Evolutionary conservation across 2,113 vertebrate genomes (phyloP), one percentile per base, ranked within the genome.

Genomic region (Ochotona princeps): DNA sequence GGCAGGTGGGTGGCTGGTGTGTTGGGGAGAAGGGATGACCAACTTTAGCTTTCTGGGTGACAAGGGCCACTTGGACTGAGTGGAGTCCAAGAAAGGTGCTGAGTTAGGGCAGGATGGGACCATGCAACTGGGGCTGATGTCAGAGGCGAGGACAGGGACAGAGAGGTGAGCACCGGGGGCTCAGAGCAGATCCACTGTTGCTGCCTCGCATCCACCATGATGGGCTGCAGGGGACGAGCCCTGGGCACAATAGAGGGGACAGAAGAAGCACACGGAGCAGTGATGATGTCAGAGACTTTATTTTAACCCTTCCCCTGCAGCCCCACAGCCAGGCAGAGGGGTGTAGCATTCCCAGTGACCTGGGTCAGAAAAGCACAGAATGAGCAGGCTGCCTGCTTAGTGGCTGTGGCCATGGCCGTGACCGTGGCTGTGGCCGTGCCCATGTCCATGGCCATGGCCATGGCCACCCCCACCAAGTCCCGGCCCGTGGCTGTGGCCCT

Each of bases 261-360:
- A 20, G 75, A 94, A 72, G 76, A 63, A 94, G 20, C 35, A 95
- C 0, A 0, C 76, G 35, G 57, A 75, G 13, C 3, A 1, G 7
- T 79, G 69, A 60, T 18, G 66, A 2, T 20, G 32, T 89, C 18
- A 35, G 89, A 89, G 21, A 38, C 44, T 96, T 97, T 96, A 96
- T 96, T 96, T 87, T 44, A 44, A 44, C 38, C 11, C 30, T 25
- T 11, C 20, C 0, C 0, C 0, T 60, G 30, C 28, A 51, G 30
- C 4, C 11, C 20, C 17, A 54, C 23, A 69, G 65, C 18, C 4
- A 25, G 79, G 76, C 8, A 8, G 2, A 18, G 3, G 14, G 67
- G 28, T 49, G 44, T 2, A 8, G 30, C 30, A 57, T 32, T 26
- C 20, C 8, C 61, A 3, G 7, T 73, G 60, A 30, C 11, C 54